These are phyloP conservation scores for Amphilophus citrinellus DNA, from an alignment of 2,113 vertebrate genomes.

Conservation along the genomic window DNA sequence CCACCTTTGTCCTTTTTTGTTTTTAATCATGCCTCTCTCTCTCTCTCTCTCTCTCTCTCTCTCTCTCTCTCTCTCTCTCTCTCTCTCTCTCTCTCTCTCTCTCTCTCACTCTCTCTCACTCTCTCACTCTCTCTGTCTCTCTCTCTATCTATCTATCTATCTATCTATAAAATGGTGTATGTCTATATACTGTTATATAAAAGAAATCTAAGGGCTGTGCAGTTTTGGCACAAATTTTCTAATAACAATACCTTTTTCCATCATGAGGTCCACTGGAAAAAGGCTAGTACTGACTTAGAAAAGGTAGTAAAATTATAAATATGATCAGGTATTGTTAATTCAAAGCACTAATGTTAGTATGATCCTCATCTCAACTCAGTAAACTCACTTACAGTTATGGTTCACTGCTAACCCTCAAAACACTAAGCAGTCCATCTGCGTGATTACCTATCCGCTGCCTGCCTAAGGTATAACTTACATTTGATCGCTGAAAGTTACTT, in stretches of 20 bases:
- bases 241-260: conserved; percentile 16
- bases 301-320: background rate
- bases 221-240: conserved; percentile 39
- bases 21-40: conserved; percentile 20
- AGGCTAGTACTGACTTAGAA: background rate
- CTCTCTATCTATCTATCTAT: background rate
- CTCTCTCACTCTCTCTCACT: background rate
- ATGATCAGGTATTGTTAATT: background rate
- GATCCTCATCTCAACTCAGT: background rate
- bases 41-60: conserved; percentile 16
- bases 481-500: background rate
- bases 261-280: conserved; percentile 11
- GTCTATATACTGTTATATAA: background rate
- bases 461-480: background rate
- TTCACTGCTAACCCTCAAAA: background rate
- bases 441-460: background rate
- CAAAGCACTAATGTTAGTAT: background rate
- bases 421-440: background rate
- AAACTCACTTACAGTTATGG: background rate
- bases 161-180: too few species aligned
- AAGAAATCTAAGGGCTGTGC: conserved; percentile 4
- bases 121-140: background rate
- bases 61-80: background rate
- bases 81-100: too few species aligned
- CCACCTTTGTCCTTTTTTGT: conserved; percentile 33